Base-by-base conservation (phyloP, 2,888 invertebrate genomes). In the Thelaira solivaga region DNA sequence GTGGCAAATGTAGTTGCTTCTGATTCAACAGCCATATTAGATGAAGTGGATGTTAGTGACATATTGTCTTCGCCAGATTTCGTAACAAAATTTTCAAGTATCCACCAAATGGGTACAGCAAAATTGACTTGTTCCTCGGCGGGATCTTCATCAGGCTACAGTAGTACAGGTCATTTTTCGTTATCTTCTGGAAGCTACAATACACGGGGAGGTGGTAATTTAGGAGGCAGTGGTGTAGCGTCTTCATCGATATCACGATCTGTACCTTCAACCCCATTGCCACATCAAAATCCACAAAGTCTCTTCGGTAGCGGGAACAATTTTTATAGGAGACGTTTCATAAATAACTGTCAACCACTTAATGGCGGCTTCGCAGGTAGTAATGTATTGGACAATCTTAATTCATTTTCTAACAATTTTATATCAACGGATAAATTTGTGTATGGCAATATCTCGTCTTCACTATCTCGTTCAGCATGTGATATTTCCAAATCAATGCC, bases 401-500 rank as follows among this genome's bases (percentile, higher is more conserved):
- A 67, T 53, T 43, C 71, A 6, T 76, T 79, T 57, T 72, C 72
- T 10, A 49, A 72, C 18, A 75, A 67, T 43, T 79, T 75, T 45
- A 64, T 67, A 7, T 62, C 74, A 13, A 45, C 34, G 22, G 49
- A 71, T 13, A 81, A 74, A 57, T 67, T 74, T 31, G 65, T 49
- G 6, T 61, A 76, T 55, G 64, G 61, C 10, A 76, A 75, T 57
- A 78, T 76, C 10, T 61, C 45, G 7, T 68, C 77, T 43, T 55
- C 75, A n/a, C 59, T 73, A 16, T 80, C 84, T 0, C 83, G 85
- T 34, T 83, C 81, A 16, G 80, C 83, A n/a, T 90, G 91, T 81
- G 91, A 92, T 41, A 90, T 91, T 82, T 94, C 94, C 11, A 93
- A 94, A 85, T 95, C 95, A 0, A 94, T 94, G 88, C 95, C 95